These are phyloP conservation scores for Pollimyrus isidori DNA, from an alignment of 2,113 vertebrate genomes.

Conservation along the genomic window DNA sequence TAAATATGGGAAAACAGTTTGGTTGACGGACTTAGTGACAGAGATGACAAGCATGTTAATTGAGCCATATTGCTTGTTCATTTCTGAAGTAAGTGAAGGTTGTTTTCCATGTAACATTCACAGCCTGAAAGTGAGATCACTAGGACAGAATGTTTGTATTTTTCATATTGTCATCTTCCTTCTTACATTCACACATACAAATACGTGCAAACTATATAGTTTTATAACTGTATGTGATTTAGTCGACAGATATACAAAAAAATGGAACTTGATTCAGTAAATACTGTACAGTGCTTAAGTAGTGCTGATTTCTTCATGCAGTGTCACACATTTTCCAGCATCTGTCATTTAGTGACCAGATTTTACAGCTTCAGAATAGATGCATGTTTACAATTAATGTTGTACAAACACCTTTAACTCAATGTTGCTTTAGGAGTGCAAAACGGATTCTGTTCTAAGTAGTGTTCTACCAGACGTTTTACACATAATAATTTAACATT, in stretches of 20 bases:
- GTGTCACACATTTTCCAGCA: neutral
- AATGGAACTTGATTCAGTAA: neutral
- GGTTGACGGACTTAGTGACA: neutral
- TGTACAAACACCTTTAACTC: neutral
- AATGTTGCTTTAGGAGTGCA: neutral
- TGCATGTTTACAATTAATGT: neutral
- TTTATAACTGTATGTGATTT: neutral
- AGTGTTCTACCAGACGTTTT: neutral
- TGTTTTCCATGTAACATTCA: neutral
- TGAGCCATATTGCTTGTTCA: neutral
- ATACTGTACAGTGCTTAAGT: neutral
- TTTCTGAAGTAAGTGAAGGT: neutral
- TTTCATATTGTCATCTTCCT: neutral
- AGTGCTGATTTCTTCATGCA: neutral
- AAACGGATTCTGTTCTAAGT: neutral
- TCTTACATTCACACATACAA: neutral
- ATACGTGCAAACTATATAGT: neutral
- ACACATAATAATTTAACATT: neutral
- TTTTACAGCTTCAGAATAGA: neutral
- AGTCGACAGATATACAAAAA: neutral
- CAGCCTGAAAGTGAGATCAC: neutral
- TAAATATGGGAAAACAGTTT: neutral
- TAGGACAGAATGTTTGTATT: neutral
- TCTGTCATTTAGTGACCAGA: neutral
- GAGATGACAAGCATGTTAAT: neutral